Conservation (phyloP, 2,113 vertebrate species). For the Mesitornis unicolor region DNA sequence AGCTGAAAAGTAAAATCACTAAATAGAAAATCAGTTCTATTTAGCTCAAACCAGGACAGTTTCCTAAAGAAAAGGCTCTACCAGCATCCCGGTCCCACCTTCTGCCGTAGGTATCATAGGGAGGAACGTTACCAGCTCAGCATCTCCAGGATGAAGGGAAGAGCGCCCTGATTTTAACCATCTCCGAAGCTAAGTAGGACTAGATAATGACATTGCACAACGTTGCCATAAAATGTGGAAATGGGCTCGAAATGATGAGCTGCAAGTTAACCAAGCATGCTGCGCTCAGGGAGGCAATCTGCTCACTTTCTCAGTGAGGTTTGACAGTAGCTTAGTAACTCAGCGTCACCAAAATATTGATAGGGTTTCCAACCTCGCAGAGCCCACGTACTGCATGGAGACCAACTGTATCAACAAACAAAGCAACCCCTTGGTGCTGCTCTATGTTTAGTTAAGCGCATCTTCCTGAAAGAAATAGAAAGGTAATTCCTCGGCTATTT, state of each 20-base stretch:
- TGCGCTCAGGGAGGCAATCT: neutral
- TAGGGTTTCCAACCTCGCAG: conserved; percentile 65
- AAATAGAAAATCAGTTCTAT: too few relatives aligned
- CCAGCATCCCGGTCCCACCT: neutral
- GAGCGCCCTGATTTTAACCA: neutral
- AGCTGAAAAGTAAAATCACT: too few relatives aligned
- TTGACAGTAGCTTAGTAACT: conserved; percentile 70
- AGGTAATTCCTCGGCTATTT: conserved; percentile 57
- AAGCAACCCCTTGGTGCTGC: neutral
- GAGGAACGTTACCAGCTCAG: neutral
- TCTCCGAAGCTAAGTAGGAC: neutral
- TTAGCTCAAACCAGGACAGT: too few relatives aligned
- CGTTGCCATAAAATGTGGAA: neutral
- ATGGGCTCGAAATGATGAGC: neutral
- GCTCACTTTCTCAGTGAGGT: neutral
- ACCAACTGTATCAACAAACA: conserved; percentile 72
- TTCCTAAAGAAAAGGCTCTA: neutral
- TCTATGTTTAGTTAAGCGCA: neutral
- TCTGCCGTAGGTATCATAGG: accelerated
- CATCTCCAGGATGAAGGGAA: neutral
- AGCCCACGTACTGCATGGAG: conserved; percentile 47
- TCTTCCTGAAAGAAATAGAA: conserved; percentile 36
- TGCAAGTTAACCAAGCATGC: accelerated
- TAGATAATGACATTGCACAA: neutral
- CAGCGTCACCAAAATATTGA: conserved; percentile 68